phyloP scores from a whole-genome alignment of 1,140 invertebrate genomes.

The Berghia stephanieae region DNA sequence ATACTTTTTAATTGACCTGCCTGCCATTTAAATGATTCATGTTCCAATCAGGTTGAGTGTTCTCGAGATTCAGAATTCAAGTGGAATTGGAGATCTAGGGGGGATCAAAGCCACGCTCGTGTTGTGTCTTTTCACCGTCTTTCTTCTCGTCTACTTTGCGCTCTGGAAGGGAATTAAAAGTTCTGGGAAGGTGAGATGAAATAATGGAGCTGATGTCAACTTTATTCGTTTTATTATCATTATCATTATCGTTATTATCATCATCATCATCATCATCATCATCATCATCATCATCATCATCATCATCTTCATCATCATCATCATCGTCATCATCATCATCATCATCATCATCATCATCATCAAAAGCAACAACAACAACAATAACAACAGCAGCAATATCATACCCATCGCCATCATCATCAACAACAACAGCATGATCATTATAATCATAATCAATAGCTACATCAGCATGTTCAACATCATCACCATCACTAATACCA shows the following conservation, averaged over 20 bases:
- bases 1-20: too few relatives aligned
- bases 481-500: too few relatives aligned
- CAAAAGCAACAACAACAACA: too few relatives aligned
- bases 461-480: too few relatives aligned
- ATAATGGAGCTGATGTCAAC: too few relatives aligned
- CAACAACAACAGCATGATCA: too few relatives aligned
- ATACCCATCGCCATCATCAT: too few relatives aligned
- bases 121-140: constrained; percentile 89
- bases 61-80: constrained; percentile 55
- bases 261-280: background rate
- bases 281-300: background rate
- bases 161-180: constrained; percentile 97
- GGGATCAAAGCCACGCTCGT: constrained; percentile 89
- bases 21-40: too few relatives aligned
- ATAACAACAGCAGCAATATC: too few relatives aligned
- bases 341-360: background rate
- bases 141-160: constrained; percentile 95
- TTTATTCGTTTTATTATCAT: background rate
- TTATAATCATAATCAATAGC: too few relatives aligned
- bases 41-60: constrained; percentile 59
- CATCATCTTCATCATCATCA: background rate
- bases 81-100: constrained; percentile 65
- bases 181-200: constrained; percentile 84
- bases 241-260: background rate
- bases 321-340: constrained; percentile 10